These are phyloP conservation scores for Argyrosomus regius DNA, from an alignment of 2,797 vertebrate genomes.

Conservation along the genomic window DNA sequence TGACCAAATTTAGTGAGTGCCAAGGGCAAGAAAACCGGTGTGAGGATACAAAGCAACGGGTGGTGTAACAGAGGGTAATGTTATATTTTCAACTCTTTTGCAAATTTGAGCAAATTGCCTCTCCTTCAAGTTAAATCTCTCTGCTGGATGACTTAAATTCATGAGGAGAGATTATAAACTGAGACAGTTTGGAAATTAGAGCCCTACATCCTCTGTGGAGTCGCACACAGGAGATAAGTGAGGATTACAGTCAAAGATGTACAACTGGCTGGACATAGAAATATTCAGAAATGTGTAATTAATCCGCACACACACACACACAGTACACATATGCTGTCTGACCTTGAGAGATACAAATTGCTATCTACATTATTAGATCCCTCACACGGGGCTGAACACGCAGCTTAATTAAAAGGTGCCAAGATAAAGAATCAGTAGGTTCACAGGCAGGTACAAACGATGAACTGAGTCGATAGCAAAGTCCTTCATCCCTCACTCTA, in stretches of 20 bases:
- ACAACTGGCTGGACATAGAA: conserved; percentile 26
- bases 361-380: conserved; percentile 39
- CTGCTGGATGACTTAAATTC: conserved; percentile 54
- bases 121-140: conserved; percentile 42
- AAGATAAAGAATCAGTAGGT: conserved; percentile 56
- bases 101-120: conserved; percentile 47
- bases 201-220: conserved; percentile 36
- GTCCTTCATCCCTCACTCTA: conserved; percentile 34
- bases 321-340: conserved; percentile 25
- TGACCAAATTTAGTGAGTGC: conserved; percentile 48
- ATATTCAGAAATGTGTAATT: conserved; percentile 40
- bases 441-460: conserved; percentile 44
- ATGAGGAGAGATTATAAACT: conserved; percentile 54
- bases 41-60: conserved; percentile 29
- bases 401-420: conserved; percentile 57
- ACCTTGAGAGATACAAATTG: conserved; percentile 57
- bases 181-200: conserved; percentile 60
- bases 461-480: conserved; percentile 35
- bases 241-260: conserved; percentile 61
- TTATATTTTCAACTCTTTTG: conserved; percentile 8
- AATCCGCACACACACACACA: conserved; percentile 24
- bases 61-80: conserved; percentile 14
- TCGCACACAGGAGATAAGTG: conserved; percentile 56
- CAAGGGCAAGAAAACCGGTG: conserved; percentile 51
- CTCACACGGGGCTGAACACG: conserved; percentile 1